Evolutionary conservation across 2,797 vertebrate genomes (phyloP), one percentile per base, ranked within the genome.

Genomic region (Chloroceryle amazona): DNA sequence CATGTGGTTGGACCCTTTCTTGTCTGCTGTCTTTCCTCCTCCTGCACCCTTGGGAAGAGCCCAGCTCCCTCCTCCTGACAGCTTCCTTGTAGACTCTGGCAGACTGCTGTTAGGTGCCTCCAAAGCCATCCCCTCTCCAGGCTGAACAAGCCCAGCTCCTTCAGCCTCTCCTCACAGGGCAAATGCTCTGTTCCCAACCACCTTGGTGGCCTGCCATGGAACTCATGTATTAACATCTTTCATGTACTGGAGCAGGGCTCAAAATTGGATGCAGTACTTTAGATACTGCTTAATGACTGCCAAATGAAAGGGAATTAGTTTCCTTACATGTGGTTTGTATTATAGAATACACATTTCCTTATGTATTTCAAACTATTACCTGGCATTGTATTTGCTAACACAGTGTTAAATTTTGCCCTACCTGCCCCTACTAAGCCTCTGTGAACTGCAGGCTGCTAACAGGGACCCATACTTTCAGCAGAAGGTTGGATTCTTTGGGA

Each of bases 1-100:
- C 3, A 1, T 0, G 3, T 5, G 1, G 26, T 13, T 62, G 15
- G 10, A 39, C 28, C 2, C 6, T 73, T 9, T 54, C 10, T 52
- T 60, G 19, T 39, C n/a, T 6, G 0, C 47, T 41, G 8, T 74
- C 11, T 73, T 8, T 81, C 19, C 9, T 90, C 11, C n/a, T 73
- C 31, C 42, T 37, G 10, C 13, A 52, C 11, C 11, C n/a, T 49
- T 70, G 51, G 47, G 51, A 91, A 62, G 28, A 82, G n/a, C 22
- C 8, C 22, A 75, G 18, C 33, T 66, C 55, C 26, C 13, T 54
- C 33, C 6, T 76, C 39, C 70, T 26, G 16, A 47, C 28, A 52
- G 11, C 52, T 83, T 90, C 54, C 22, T 63, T 20, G 1, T 2
- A 78, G 47, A 57, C 4, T 15, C 37, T 85, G 39, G 10, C n/a